Conservation (phyloP, 1,140 invertebrate genomes). For the Apis florea region DNA sequence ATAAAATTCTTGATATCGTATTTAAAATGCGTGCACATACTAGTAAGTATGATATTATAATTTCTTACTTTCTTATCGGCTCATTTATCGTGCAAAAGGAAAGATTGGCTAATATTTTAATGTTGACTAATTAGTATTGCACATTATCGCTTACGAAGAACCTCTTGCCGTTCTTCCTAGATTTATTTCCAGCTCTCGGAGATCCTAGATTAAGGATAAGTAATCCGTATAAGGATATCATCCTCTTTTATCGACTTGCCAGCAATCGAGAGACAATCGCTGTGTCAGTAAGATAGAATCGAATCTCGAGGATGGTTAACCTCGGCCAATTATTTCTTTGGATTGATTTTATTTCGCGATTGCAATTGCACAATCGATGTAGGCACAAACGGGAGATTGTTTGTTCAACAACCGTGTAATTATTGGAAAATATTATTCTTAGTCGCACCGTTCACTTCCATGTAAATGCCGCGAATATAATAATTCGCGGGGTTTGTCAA, state of each 20-base stretch:
- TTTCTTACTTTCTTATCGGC: background rate
- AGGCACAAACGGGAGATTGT: background rate
- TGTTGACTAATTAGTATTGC: constrained; percentile 15
- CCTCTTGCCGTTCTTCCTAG: background rate
- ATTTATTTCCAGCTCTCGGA: background rate
- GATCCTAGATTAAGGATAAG: background rate
- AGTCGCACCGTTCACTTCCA: constrained; percentile 1
- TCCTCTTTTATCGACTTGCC: background rate
- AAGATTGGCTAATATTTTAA: constrained; percentile 7
- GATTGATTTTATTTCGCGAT: constrained; percentile 29
- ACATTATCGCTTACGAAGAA: background rate
- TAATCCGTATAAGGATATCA: constrained; percentile 2
- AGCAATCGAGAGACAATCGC: constrained; percentile 20
- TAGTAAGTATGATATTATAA: background rate
- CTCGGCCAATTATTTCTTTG: constrained; percentile 29
- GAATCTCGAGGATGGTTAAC: constrained; percentile 12
- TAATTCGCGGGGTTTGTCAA: background rate
- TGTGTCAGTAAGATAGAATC: constrained; percentile 10
- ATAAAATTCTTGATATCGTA: background rate
- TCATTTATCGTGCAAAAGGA: background rate
- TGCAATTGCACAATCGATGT: background rate
- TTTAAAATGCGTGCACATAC: too few species aligned
- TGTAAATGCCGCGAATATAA: background rate
- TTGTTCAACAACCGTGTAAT: constrained; percentile 24
- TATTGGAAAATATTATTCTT: constrained; percentile 25